Conservation (phyloP, 37 sponge, comb jelly and placozoan species). For the Aphrocallistes beatrix region DNA sequence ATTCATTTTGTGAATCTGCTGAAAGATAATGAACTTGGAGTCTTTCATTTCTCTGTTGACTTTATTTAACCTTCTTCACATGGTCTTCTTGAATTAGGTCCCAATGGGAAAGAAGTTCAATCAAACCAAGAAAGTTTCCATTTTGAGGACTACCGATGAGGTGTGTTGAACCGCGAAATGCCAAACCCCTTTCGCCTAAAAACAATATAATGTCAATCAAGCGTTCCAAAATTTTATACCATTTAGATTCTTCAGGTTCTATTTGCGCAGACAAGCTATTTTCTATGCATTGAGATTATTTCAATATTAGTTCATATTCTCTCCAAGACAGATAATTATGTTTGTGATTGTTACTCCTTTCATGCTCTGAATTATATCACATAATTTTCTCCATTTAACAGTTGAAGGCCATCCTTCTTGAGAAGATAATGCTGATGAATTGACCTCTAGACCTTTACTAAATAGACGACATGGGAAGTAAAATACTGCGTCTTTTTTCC, state of each 20-base stretch:
- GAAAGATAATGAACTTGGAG: too few species aligned
- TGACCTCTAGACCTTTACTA: constrained; percentile 1
- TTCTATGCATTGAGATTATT: background rate
- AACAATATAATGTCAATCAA: background rate
- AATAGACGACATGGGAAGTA: constrained; percentile 29
- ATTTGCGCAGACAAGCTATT: background rate
- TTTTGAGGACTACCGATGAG: background rate
- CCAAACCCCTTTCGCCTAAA: background rate
- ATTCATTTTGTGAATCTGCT: too few species aligned
- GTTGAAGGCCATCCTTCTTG: constrained; percentile 5
- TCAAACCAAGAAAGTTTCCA: background rate
- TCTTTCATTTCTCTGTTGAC: too few species aligned
- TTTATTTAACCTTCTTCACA: too few species aligned
- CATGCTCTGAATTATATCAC: constrained; percentile 17
- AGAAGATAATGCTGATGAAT: constrained; percentile 15
- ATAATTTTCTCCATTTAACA: constrained; percentile 19
- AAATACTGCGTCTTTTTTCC: constrained; percentile 15
- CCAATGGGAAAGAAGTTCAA: background rate
- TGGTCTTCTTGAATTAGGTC: too few species aligned
- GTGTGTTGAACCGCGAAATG: constrained; percentile 1
- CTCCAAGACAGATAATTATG: constrained; percentile 5
- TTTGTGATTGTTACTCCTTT: constrained; percentile 21
- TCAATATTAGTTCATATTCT: background rate
- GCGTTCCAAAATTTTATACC: background rate
- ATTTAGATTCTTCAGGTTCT: background rate